Conservation (phyloP, 2,888 invertebrate species). For the Tupiocoris notatus region DNA sequence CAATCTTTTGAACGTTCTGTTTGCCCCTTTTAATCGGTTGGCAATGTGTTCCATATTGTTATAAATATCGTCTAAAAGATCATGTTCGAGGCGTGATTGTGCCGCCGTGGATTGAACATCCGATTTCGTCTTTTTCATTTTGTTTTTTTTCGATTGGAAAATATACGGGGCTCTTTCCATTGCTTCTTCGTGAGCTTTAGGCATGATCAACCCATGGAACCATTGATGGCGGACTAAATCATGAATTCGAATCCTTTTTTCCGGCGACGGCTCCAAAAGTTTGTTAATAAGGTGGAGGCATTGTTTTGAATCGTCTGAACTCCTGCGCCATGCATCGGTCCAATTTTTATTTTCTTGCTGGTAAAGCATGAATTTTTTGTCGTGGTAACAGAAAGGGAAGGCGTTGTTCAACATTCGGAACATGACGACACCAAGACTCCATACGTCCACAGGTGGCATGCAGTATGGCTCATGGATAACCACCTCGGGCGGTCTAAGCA, state of each 20-base stretch:
- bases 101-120: background rate
- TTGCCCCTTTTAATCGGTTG: background rate
- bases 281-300: slow-evolving; percentile 8
- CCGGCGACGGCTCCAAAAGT: slow-evolving; percentile 1
- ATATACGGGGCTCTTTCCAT: slow-evolving; percentile 1
- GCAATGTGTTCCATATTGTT: background rate
- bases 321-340: slow-evolving; percentile 13
- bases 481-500: slow-evolving; percentile 25
- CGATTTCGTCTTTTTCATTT: background rate
- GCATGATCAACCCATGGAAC: background rate
- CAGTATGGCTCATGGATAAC: slow-evolving; percentile 3
- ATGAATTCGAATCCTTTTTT: slow-evolving; percentile 6
- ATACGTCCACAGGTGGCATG: slow-evolving; percentile 21
- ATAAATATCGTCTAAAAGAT: slow-evolving; percentile 3
- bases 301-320: background rate
- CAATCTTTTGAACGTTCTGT: background rate
- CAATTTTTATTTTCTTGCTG: slow-evolving; percentile 9
- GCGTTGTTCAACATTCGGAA: slow-evolving; percentile 28
- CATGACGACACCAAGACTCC: slow-evolving; percentile 23
- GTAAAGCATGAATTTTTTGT: slow-evolving; percentile 17
- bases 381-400: slow-evolving; percentile 26
- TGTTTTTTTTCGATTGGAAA: background rate
- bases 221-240: slow-evolving; percentile 15
- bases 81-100: background rate
- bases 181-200: slow-evolving; percentile 19